Base-by-base conservation (phyloP, 2,797 vertebrate genomes). In the Mus caroli region DNA sequence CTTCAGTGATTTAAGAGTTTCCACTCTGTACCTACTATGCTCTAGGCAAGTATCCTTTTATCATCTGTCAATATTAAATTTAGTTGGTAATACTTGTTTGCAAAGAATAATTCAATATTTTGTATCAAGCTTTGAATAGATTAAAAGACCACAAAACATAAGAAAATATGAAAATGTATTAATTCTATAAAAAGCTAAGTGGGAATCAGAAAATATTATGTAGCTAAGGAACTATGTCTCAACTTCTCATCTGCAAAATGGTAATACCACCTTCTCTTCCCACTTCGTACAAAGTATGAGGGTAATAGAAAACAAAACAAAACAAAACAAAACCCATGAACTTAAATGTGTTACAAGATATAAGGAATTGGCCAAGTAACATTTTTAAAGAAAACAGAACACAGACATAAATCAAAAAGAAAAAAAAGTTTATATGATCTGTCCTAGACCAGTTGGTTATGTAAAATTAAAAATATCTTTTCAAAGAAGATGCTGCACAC, bases 161-260 rank as follows among this genome's bases (percentile, higher is more conserved):
- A 34, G 43, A 86, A 71, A 15, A 73, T 89, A 37, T 89, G 60
- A 28, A 90, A 40, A 83, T 73, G 75, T 75, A 80, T 19, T 84
- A 79, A n/a, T 17, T 31, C 54, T 88, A 88, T 46, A 62, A 69
- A 86, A 95, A 52, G 91, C 76, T 24, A 17, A 69, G 13, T 31
- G 40, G 77, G 26, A 91, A 80, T 85, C 73, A 86, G 79, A 89
- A 76, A 86, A 96, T 77, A 69, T 91, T 93, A 52, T 50, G 20
- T 14, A 17, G 31, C 28, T 69, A 86, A 89, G 15, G 78, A 85
- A 50, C 17, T 56, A 26, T 75, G 64, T 85, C 24, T 93, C 67
- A 93, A 6, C 37, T 87, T 46, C 82, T 50, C 40, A 67, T 60
- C 20, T 91, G 37, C 79, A 67, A 75, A 92, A 88, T 54, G 37